These are phyloP conservation scores for Mechanitis mazaeus DNA, from an alignment of 2,888 invertebrate species.

Conservation along the genomic window DNA sequence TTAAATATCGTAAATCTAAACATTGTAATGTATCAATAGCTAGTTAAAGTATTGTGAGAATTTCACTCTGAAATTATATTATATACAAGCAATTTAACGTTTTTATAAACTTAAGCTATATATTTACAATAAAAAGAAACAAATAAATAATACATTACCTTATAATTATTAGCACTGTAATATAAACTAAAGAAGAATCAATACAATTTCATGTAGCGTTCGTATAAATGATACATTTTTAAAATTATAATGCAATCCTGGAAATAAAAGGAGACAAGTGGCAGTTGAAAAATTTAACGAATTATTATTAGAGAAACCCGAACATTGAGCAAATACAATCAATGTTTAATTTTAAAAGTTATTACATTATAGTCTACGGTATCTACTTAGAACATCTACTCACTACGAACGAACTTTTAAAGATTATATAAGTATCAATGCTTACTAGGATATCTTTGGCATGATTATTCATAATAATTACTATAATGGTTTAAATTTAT, in stretches of 20 bases:
- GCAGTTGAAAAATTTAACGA: too few relatives aligned
- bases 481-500: slow-evolving; percentile 28
- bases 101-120: slow-evolving; percentile 5
- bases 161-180: background rate
- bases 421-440: slow-evolving; percentile 38
- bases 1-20: too few relatives aligned
- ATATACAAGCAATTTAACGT: slow-evolving; percentile 1
- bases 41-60: background rate
- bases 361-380: background rate
- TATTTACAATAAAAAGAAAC: slow-evolving; percentile 24
- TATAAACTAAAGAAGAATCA: background rate
- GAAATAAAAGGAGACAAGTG: too few relatives aligned
- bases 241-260: too few relatives aligned
- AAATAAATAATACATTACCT: slow-evolving; percentile 25
- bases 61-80: slow-evolving; percentile 16
- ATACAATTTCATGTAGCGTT: too few relatives aligned
- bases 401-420: slow-evolving; percentile 19
- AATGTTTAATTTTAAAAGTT: background rate
- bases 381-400: slow-evolving; percentile 18
- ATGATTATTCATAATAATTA: slow-evolving; percentile 43
- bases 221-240: too few relatives aligned
- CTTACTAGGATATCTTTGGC: slow-evolving; percentile 67
- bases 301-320: too few relatives aligned
- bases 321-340: too few relatives aligned
- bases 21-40: background rate